These are phyloP conservation scores for Invenusta paracnida DNA, from an alignment of 2,888 invertebrate species.

Conservation along the genomic window DNA sequence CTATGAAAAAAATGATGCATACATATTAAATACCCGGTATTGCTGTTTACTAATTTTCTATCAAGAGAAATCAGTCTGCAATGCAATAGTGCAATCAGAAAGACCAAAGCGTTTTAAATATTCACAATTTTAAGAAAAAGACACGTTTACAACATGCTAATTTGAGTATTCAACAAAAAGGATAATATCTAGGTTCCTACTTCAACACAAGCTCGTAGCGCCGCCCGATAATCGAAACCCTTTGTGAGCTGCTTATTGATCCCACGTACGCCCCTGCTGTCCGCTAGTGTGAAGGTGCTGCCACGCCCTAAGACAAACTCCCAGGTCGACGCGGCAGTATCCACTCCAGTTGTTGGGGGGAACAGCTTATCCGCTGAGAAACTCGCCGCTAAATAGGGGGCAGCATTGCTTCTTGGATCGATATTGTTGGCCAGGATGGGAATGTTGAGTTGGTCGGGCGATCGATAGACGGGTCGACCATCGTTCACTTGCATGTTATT, in stretches of 20 bases:
- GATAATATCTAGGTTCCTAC: too few relatives aligned
- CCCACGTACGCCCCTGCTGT: not conserved
- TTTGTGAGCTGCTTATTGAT: not conserved
- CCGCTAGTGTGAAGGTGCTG: not conserved
- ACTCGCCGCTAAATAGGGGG: not conserved
- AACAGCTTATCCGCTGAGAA: not conserved
- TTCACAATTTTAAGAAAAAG: too few relatives aligned
- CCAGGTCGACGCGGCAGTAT: not conserved
- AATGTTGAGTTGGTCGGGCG: not conserved
- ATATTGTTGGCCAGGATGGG: not conserved
- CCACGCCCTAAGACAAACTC: not conserved
- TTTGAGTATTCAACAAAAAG: too few relatives aligned
- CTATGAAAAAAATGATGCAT: too few relatives aligned
- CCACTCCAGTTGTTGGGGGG: not conserved
- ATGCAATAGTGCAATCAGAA: too few relatives aligned
- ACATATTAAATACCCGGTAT: too few relatives aligned
- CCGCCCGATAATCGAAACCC: conserved; percentile 5
- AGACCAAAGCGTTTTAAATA: too few relatives aligned
- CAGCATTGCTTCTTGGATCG: not conserved
- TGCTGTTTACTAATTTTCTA: too few relatives aligned
- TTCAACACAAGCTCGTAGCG: not conserved
- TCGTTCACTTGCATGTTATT: too few relatives aligned
- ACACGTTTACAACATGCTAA: too few relatives aligned
- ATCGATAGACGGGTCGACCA: not conserved
- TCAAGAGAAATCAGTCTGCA: too few relatives aligned